A percentile compares a stretch with the other conserved stretches of the same genome.
Evolutionary conservation across 2,797 vertebrate genomes (phyloP).

Genomic region (Mustela erminea): DNA sequence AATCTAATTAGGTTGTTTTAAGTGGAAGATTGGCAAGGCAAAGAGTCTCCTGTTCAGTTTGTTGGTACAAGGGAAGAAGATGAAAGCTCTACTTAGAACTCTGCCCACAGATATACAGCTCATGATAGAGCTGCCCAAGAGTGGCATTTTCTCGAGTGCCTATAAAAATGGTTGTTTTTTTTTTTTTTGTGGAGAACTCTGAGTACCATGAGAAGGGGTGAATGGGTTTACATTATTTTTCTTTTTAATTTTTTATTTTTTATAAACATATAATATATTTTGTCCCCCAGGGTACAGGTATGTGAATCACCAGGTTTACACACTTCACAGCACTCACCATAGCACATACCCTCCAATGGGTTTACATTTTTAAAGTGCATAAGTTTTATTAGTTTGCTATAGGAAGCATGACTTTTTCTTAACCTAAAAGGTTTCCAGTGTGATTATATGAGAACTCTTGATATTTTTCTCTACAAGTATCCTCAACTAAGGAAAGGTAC

Average conservation of each 20-base stretch:
- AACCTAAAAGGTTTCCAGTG: background rate
- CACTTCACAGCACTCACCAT: too few species aligned
- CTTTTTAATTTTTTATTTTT: too few species aligned
- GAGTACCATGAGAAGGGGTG: background rate
- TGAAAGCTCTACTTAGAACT: constrained; percentile 43
- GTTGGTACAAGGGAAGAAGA: constrained; percentile 45
- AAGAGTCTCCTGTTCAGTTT: constrained; percentile 43
- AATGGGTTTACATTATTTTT: constrained; percentile 1
- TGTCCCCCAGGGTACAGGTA: too few species aligned
- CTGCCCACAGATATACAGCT: background rate
- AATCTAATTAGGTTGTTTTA: constrained; percentile 67
- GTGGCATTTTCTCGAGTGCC: constrained; percentile 31
- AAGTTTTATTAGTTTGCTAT: background rate
- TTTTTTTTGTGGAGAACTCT: constrained; percentile 22
- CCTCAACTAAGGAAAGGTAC: background rate
- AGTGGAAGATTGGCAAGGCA: constrained; percentile 55
- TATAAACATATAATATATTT: too few species aligned
- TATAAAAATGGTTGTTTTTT: background rate
- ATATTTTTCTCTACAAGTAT: background rate
- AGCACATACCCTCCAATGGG: background rate
- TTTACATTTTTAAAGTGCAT: constrained; percentile 55
- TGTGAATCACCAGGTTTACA: too few species aligned
- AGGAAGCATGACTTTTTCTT: constrained; percentile 14
- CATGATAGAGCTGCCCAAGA: background rate
- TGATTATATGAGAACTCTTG: constrained; percentile 23